Conservation (phyloP, 2,797 vertebrate genomes). For the Catamblyrhynchus diadema region DNA sequence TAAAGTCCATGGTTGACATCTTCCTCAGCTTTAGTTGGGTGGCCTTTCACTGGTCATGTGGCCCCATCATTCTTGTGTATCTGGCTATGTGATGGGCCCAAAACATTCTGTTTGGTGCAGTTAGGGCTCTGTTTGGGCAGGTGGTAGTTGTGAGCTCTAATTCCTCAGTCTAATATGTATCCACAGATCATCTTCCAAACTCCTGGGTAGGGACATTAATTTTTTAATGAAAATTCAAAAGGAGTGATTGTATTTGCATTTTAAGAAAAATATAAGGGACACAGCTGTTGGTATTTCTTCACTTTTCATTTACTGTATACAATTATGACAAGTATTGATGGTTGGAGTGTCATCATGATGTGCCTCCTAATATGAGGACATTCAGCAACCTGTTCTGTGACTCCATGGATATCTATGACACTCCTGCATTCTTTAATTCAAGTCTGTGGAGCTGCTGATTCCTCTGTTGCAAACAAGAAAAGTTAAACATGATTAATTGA, state of each 20-base stretch:
- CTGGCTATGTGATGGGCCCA: neutral
- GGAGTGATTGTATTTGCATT: neutral
- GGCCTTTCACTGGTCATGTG: neutral
- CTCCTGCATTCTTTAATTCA: neutral
- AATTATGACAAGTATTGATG: neutral
- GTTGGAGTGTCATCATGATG: neutral
- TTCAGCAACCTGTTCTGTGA: neutral
- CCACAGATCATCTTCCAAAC: neutral
- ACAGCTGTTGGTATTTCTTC: neutral
- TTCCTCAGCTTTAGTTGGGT: neutral
- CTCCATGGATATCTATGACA: neutral
- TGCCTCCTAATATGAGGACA: neutral
- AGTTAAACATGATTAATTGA: neutral
- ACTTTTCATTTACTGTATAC: neutral
- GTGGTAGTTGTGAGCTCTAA: neutral
- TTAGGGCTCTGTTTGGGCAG: neutral
- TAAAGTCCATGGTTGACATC: neutral
- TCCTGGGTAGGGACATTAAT: neutral
- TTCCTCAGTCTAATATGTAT: neutral
- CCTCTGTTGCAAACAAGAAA: neutral
- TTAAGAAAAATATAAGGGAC: neutral
- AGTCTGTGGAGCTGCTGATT: neutral
- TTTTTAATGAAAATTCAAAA: neutral
- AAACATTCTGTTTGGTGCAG: neutral
- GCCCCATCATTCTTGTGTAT: neutral